A percentile compares a stretch with the other conserved stretches of the same genome.
Conservation (phyloP, 2,113 vertebrate species). For the Amblyopsis rosae region DNA sequence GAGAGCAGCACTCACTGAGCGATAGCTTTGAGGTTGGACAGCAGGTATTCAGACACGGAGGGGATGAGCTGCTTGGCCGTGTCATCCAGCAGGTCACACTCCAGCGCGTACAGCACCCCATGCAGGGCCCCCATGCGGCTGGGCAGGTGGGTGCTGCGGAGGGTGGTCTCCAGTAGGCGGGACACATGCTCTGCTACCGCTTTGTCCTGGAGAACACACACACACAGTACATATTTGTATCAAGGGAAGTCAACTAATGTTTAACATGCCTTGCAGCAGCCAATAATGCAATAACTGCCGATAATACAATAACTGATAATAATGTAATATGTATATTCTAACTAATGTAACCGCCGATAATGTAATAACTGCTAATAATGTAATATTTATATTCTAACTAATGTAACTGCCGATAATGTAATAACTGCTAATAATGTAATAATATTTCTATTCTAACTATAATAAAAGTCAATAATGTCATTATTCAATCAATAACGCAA, state of each 20-base stretch:
- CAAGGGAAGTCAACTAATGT: too few species aligned
- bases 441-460: too few species aligned
- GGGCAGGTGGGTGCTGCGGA: constrained; percentile 92
- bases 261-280: too few species aligned
- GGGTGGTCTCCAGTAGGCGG: constrained; percentile 88
- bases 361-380: too few species aligned
- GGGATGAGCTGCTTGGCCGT: constrained; percentile 94
- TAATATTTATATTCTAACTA: too few species aligned
- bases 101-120: constrained; percentile 91
- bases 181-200: constrained; percentile 91
- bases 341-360: too few species aligned
- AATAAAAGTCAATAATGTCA: background rate
- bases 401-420: too few species aligned
- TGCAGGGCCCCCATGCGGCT: constrained; percentile 93
- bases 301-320: too few species aligned
- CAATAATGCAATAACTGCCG: too few species aligned
- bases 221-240: background rate
- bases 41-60: constrained; percentile 88
- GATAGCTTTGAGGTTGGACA: constrained; percentile 85
- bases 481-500: too few species aligned
- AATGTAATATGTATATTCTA: too few species aligned
- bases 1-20: constrained; percentile 84
- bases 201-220: constrained; percentile 82
- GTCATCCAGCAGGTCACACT: constrained; percentile 95
- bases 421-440: too few species aligned